Base-by-base conservation (phyloP, 2,888 invertebrate genomes). In the Spisula solida region DNA sequence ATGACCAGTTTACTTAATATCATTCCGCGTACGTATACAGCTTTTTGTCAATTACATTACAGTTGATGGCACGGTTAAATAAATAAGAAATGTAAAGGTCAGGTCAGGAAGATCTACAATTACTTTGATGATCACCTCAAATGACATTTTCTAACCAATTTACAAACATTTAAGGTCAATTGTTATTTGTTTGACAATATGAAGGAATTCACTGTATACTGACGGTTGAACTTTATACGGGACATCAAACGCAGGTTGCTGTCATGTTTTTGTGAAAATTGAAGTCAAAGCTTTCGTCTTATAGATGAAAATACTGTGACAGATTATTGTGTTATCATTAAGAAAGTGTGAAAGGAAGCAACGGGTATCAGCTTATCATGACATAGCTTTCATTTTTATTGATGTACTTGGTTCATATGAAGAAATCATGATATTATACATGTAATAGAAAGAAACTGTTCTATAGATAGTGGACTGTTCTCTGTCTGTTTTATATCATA, bases 71-170 rank as follows among this genome's bases (percentile, higher is more conserved):
- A 31, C 75, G 75, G 75, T 75, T 75, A 75, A 75, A 34, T 34
- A 75, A 75, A 75, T 31, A 75, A 31, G 31, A 31, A 75, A 16
- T 34, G 31, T 75, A 31, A 75, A 75, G 75, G 75, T 6, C 75
- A 31, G 75, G 75, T 75, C 75, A 75, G 8, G 85, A 85, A 79
- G 56, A 79, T 56, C 85, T 85, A 85, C 41, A 41, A 85, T 34
- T 85, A n/a, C 85, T 78, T 85, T 85, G 79, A 85, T 56, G 79
- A 31, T 79, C 79, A 55, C 85, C 48, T 55, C 29, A 79, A 31
- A 56, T 78, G 79, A 85, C 79, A 34, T 78, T 80, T 47, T 51
- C 18, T n/a, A 47, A n/a, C 80, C 25, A 51, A 25, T 47, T 48
- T 47, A 51, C 80, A 80, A 80, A 80, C 80, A 80, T 41, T 25